A percentile compares a stretch with the other conserved stretches of the same genome.
phyloP scores from a whole-genome alignment of 2,888 invertebrate species.

The Dasysyrphus tricinctus region DNA sequence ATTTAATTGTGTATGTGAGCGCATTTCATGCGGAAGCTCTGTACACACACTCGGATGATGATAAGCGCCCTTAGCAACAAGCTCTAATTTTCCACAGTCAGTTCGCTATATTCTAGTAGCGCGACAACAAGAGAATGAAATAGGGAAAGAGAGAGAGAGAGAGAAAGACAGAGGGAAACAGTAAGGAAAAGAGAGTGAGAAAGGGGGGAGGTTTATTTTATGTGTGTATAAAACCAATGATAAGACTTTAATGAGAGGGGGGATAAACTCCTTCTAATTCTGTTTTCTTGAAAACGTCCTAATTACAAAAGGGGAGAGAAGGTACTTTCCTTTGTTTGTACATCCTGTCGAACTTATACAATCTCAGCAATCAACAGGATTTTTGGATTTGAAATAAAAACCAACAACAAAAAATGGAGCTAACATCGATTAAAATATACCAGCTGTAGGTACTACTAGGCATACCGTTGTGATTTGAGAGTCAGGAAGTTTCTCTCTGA shows the following conservation, averaged over 20 bases:
- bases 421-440: conserved; percentile 57
- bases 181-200: neutral
- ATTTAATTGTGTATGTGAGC: conserved; percentile 63
- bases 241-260: conserved; percentile 3
- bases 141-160: neutral
- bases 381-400: conserved; percentile 32
- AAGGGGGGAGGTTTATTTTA: neutral
- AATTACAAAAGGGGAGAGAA: conserved; percentile 44
- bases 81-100: conserved; percentile 62
- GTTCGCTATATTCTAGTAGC: conserved; percentile 11
- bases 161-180: neutral
- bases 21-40: conserved; percentile 45
- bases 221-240: neutral
- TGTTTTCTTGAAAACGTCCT: conserved; percentile 65
- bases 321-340: neutral
- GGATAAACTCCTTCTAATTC: conserved; percentile 21
- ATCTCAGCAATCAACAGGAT: conserved; percentile 65
- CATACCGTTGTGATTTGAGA: conserved; percentile 7
- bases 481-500: conserved; percentile 7
- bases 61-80: conserved; percentile 73
- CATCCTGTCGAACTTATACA: conserved; percentile 14
- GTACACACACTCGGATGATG: conserved; percentile 36
- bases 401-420: neutral
- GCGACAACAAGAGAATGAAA: neutral
- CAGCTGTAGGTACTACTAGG: neutral